Evolutionary conservation across 2,888 invertebrate species (phyloP).

Genomic region (Tachina lurida): DNA sequence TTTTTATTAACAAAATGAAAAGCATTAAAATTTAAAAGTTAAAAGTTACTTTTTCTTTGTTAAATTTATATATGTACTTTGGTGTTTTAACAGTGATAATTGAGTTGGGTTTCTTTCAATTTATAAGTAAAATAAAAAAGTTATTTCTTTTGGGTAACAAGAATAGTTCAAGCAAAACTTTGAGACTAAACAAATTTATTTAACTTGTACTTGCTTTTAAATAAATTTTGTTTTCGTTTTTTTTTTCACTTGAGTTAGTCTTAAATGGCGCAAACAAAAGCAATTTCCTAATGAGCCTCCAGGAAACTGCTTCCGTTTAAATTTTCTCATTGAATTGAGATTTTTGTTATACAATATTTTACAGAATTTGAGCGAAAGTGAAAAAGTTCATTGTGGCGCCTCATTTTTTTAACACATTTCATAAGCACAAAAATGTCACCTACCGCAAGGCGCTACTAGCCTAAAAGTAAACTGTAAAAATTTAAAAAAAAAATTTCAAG

Average conservation of each 20-base stretch:
- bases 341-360: no score
- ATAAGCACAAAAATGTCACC: no score
- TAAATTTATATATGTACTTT: constrained; percentile 28
- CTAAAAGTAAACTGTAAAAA: no score
- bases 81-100: constrained; percentile 50
- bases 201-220: background rate
- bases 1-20: constrained; percentile 1
- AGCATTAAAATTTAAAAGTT: constrained; percentile 37
- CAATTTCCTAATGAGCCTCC: constrained; percentile 73
- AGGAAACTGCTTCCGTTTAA: constrained; percentile 69
- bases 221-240: background rate
- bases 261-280: constrained; percentile 63
- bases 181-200: background rate
- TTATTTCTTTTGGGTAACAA: background rate
- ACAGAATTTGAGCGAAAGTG: no score
- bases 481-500: no score
- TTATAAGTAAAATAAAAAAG: constrained; percentile 22
- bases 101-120: constrained; percentile 22
- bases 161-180: constrained; percentile 56
- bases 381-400: no score
- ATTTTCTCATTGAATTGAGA: background rate
- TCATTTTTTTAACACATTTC: no score
- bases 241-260: constrained; percentile 65
- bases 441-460: no score
- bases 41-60: constrained; percentile 43